A percentile compares a stretch with the other conserved stretches of the same genome.
Evolutionary conservation across 2,113 vertebrate species (phyloP).

Genomic region (Oryzias curvinotus): DNA sequence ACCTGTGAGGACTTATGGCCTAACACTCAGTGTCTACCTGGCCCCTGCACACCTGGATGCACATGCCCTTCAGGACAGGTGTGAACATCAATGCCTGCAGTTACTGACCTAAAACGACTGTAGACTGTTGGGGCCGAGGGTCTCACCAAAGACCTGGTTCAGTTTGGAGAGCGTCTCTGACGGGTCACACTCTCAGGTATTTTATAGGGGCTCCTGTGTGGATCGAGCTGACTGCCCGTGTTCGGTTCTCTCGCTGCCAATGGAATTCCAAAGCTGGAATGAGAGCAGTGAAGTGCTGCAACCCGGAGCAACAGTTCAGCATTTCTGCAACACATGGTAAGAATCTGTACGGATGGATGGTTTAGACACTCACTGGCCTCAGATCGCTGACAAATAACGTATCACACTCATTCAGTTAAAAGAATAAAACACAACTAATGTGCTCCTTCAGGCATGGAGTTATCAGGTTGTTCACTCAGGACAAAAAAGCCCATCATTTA

Average conservation of each 20-base stretch:
- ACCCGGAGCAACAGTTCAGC: constrained; percentile 68
- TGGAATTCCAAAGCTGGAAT: constrained; percentile 55
- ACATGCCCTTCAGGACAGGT: constrained; percentile 77
- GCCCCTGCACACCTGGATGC: constrained; percentile 69
- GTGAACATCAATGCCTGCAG: not conserved
- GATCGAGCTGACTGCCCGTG: constrained; percentile 74
- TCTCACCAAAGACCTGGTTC: no score
- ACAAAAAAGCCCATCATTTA: no score
- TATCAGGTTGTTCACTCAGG: no score
- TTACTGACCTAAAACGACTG: no score
- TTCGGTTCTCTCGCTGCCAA: constrained; percentile 46
- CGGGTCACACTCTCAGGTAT: constrained; percentile 65
- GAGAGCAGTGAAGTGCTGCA: constrained; percentile 58
- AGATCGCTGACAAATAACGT: no score
- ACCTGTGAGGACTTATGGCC: constrained; percentile 82
- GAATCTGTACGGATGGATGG: not conserved
- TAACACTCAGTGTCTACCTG: constrained; percentile 75
- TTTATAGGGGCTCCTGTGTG: constrained; percentile 74
- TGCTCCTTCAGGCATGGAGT: no score
- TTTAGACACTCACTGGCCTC: no score
- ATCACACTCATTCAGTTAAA: no score
- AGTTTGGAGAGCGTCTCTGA: not conserved
- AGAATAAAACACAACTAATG: no score
- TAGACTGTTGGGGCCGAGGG: no score
- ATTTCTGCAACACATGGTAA: constrained; percentile 85